phyloP scores from a whole-genome alignment of 2,113 vertebrate genomes.

The Bucco capensis region DNA sequence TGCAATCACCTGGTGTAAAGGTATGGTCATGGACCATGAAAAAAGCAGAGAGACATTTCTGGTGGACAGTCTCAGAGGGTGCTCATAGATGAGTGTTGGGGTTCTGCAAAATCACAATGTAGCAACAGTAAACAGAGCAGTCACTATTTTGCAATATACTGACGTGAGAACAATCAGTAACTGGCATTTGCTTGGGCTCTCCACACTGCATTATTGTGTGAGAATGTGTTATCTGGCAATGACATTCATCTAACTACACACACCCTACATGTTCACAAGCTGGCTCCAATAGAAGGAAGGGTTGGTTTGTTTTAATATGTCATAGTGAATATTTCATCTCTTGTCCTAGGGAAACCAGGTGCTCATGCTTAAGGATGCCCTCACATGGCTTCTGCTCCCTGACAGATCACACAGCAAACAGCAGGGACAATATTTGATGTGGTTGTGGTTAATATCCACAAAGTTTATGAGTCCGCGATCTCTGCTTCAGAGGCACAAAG shows the following conservation, averaged over 20 bases:
- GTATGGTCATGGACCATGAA: neutral
- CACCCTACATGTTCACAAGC: conserved; percentile 10
- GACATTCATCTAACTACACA: conserved; percentile 35
- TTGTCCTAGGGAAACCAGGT: neutral
- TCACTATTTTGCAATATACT: neutral
- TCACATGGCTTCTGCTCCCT: neutral
- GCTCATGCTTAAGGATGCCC: neutral
- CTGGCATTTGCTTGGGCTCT: neutral
- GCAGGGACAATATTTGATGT: neutral
- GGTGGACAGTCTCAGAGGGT: neutral
- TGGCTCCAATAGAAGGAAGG: neutral
- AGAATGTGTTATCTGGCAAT: conserved; percentile 8
- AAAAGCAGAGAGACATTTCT: neutral
- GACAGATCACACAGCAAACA: neutral
- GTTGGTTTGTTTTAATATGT: conserved; percentile 54
- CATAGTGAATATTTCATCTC: conserved; percentile 3
- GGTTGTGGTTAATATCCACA: neutral
- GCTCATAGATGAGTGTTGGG: neutral
- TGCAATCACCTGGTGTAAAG: neutral
- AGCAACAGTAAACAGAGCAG: neutral
- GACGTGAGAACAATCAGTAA: neutral
- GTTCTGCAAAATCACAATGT: neutral
- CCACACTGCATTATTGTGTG: neutral
- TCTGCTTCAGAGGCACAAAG: neutral
- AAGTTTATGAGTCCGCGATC: neutral